These are phyloP conservation scores for Gobionotothen gibberifrons DNA, from an alignment of 2,797 vertebrate species.

Conservation along the genomic window DNA sequence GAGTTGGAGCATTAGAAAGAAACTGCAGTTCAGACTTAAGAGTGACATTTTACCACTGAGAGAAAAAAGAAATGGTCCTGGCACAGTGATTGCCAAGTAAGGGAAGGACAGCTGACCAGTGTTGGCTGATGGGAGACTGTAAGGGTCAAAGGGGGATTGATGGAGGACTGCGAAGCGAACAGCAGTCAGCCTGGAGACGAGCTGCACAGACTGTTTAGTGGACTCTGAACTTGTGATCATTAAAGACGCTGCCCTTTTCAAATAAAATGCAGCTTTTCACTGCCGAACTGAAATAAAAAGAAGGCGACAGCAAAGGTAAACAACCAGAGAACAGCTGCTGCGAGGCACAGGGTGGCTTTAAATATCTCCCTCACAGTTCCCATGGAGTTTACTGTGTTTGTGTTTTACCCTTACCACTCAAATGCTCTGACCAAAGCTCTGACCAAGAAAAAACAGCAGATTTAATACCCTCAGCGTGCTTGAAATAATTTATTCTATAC, in stretches of 20 bases:
- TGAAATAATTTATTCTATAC: background rate
- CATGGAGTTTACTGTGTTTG: slow-evolving; percentile 6
- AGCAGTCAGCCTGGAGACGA: slow-evolving; percentile 21
- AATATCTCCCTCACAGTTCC: slow-evolving; percentile 37
- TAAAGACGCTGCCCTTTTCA: slow-evolving; percentile 19
- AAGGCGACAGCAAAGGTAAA: slow-evolving; percentile 26
- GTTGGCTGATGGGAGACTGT: background rate
- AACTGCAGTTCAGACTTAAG: slow-evolving; percentile 7
- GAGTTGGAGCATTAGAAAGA: background rate
- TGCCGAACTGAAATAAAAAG: slow-evolving; percentile 27
- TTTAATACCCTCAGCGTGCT: background rate
- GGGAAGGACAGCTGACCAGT: slow-evolving; percentile 16
- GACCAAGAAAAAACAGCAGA: slow-evolving; percentile 2
- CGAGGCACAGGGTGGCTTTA: slow-evolving; percentile 19
- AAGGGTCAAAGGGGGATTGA: background rate
- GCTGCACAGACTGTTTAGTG: slow-evolving; percentile 10
- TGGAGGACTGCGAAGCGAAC: background rate
- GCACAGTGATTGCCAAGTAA: background rate
- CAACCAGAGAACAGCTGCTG: slow-evolving; percentile 9
- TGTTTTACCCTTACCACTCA: slow-evolving; percentile 16
- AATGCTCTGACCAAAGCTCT: slow-evolving; percentile 19
- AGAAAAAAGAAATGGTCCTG: background rate
- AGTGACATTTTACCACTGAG: slow-evolving; percentile 22
- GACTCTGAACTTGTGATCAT: slow-evolving; percentile 24
- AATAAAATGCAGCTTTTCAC: slow-evolving; percentile 18